Evolutionary conservation across 2,888 invertebrate species (phyloP).

Genomic region (Scaptomyza polygonia): DNA sequence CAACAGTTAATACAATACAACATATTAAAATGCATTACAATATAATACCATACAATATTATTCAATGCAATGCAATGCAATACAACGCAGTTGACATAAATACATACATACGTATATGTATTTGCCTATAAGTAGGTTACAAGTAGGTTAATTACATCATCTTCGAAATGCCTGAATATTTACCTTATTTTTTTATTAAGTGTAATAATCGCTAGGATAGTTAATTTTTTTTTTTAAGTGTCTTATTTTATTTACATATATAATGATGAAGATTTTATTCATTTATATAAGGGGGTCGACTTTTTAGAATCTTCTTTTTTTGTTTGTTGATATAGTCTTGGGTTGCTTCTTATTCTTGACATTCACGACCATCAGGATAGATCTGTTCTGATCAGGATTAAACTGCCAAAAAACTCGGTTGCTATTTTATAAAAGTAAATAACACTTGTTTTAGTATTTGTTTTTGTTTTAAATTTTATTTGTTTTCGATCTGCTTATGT

Average conservation of each 20-base stretch:
- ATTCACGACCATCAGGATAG: constrained; percentile 30
- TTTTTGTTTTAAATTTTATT: constrained; percentile 10
- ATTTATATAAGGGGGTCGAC: constrained; percentile 28
- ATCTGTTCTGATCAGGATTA: constrained; percentile 31
- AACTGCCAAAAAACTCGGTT: constrained; percentile 40
- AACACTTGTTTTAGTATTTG: constrained; percentile 31
- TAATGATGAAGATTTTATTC: constrained; percentile 32
- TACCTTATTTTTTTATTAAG: constrained; percentile 27
- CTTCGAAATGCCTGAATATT: constrained; percentile 58
- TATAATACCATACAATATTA: constrained; percentile 70
- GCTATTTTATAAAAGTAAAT: constrained; percentile 65
- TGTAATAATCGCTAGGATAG: constrained; percentile 50
- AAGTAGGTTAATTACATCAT: constrained; percentile 57
- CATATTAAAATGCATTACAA: constrained; percentile 78
- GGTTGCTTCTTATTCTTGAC: constrained; percentile 35
- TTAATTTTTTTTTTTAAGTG: constrained; percentile 4
- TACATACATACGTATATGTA: constrained; percentile 24
- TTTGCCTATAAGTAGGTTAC: constrained; percentile 38
- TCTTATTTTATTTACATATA: constrained; percentile 2
- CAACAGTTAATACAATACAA: constrained; percentile 81
- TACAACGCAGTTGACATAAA: constrained; percentile 41
- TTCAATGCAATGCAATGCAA: constrained; percentile 48
- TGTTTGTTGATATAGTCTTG: constrained; percentile 55
- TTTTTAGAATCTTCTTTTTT: constrained; percentile 26
- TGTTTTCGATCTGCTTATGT: constrained; percentile 32